These are phyloP conservation scores for Dryadula phaetusa DNA, from an alignment of 2,888 invertebrate genomes.

Conservation along the genomic window DNA sequence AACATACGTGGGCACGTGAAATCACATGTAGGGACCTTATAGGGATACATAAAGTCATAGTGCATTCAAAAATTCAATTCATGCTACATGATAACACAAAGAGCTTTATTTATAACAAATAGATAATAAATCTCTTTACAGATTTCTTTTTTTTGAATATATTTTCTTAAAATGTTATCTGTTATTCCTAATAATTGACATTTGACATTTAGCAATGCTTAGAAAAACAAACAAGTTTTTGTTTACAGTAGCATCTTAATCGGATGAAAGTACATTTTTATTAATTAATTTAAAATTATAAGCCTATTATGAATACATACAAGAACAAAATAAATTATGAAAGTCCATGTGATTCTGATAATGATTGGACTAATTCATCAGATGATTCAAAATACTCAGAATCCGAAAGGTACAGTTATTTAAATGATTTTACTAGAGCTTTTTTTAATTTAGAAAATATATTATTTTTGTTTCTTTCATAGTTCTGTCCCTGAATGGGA, in stretches of 20 bases:
- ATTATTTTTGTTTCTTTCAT: constrained; percentile 31
- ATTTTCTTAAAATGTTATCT: background rate
- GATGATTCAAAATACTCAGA: constrained; percentile 84
- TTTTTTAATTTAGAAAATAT: background rate
- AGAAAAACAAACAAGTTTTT: background rate
- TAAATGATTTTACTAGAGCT: background rate
- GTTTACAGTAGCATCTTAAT: background rate
- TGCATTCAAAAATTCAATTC: no score
- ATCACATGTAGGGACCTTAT: no score
- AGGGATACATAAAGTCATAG: no score
- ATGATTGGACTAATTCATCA: constrained; percentile 78
- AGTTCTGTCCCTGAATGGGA: constrained; percentile 89
- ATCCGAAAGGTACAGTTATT: constrained; percentile 81
- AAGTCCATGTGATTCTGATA: constrained; percentile 75
- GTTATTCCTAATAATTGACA: background rate
- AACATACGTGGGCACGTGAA: no score
- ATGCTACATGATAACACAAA: no score
- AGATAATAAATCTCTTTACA: no score
- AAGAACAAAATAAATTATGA: constrained; percentile 63
- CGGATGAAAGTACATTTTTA: background rate
- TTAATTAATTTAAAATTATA: background rate
- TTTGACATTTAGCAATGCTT: background rate
- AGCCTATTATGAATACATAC: constrained; percentile 39
- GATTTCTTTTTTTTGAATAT: background rate
- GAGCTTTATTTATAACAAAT: no score